Base-by-base conservation (phyloP, 2,113 vertebrate species). In the Mellivora capensis region DNA sequence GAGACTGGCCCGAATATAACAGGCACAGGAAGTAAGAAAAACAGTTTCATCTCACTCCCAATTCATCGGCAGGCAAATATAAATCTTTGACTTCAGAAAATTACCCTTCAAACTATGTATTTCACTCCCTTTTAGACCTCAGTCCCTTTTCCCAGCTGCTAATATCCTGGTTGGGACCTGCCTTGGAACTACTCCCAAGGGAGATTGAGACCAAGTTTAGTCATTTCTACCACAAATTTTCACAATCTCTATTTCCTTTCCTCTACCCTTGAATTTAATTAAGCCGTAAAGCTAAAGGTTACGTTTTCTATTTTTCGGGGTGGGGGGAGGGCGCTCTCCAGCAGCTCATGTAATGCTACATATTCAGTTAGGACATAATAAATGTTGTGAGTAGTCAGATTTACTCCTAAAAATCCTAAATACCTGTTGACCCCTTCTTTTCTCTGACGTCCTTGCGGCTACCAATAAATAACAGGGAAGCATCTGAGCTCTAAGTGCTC, bases 61-160 rank as follows among this genome's bases (percentile, higher is more conserved):
- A 25, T 61, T 90, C 64, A 94, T 64, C 62, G 77, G n/a, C 52
- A 93, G 0, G 0, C 31, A 82, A 83, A 86, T 39, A 94, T 34
- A 69, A 44, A 96, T 67, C 18, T 85, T 93, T 87, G 59, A 87
- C 79, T 88, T 94, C 79, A 97, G 34, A 93, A 94, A 96, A 89
- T 80, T 71, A 71, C 37, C 72, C 84, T 93, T 87, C 15, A 39
- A 85, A 61, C 18, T 67, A 86, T 37, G 47, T 31, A 61, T 88
- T 96, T 85, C 54, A 37, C 23, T 91, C 52, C 21, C 69, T 86
- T 85, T 83, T 44, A 85, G 44, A 72, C 31, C 69, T 76, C 7
- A 52, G 21, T 71, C 59, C 61, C 69, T 21, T 67, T 84, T 87
- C n/a, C 27, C 29, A 77, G 77, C 57, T 67, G 71, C 44, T 71